Evolutionary conservation across 2,113 vertebrate species (phyloP), one percentile per base, ranked within the genome.

Genomic region (Podiceps cristatus): DNA sequence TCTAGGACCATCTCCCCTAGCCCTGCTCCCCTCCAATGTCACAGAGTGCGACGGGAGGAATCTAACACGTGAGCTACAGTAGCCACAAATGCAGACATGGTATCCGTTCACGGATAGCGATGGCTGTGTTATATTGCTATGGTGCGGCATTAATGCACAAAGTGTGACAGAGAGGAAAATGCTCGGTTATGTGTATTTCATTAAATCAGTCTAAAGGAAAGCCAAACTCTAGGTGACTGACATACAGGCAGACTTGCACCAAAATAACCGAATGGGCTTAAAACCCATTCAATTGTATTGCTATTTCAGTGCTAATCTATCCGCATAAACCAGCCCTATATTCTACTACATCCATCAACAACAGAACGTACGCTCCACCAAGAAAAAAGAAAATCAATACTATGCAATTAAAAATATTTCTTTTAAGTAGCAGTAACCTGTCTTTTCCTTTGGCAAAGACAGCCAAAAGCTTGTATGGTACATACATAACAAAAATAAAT

Each of bases 381-480:
- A 67, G 66, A 63, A 52, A 53, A 53, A 28, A 23, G 76, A 78
- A 91, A 96, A 96, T 97, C 96, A 96, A 97, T 96, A 97, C n/a
- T 3, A 35, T n/a, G 89, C 96, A 96, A 97, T 97, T 97, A 96
- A 97, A 97, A 97, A 89, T 78, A 96, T 93, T 95, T 85, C 94
- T 91, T 66, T 69, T 82, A 94, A 95, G 94, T 42, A 96, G 83
- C 69, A 85, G 91, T 49, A 87, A 62, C 73, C 80, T 97, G 77
- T 74, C 95, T 90, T 88, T 88, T 94, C 87, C 71, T 37, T 72
- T n/a, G 86, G 95, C 91, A 82, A 60, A 95, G 88, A 50, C 92
- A 87, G 88, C 64, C 93, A 40, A 87, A 62, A 85, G 86, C 96
- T 95, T 95, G 86, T 85, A 53, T 3, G 73, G 88, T 7, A 85